Conservation (phyloP, 2,888 invertebrate species). For the Ceriagrion tenellum region DNA sequence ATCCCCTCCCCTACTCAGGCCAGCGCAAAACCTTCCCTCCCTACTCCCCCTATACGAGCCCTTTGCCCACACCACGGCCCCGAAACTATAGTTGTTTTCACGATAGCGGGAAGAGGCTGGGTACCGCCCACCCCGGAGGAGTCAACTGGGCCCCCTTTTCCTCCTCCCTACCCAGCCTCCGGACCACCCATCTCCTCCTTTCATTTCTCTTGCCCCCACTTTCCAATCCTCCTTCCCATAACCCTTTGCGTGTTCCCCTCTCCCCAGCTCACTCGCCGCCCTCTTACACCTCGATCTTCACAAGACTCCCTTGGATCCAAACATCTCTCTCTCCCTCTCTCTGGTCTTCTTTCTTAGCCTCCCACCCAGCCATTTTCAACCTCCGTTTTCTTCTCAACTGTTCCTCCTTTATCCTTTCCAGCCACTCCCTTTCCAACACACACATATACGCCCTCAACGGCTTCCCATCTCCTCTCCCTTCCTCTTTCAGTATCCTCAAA, state of each 20-base stretch:
- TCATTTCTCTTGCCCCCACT: background rate
- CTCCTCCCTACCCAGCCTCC: background rate
- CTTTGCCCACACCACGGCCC: constrained; percentile 9
- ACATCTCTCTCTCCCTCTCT: background rate
- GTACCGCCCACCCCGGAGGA: background rate
- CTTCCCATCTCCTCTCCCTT: background rate
- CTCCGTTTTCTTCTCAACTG: background rate
- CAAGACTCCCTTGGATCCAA: background rate
- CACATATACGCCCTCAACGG: background rate
- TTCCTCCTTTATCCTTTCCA: background rate
- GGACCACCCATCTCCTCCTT: constrained; percentile 27
- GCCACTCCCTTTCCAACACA: background rate
- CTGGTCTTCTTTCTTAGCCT: background rate
- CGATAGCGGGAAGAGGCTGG: constrained; percentile 48
- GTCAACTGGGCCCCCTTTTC: background rate
- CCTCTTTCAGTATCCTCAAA: background rate
- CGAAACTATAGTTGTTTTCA: constrained; percentile 66
- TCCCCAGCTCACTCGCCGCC: background rate
- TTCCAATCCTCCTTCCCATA: background rate
- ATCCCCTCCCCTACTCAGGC: background rate
- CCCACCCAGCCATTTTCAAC: background rate
- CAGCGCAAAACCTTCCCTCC: background rate
- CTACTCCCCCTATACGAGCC: background rate
- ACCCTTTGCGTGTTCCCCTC: too few relatives aligned
- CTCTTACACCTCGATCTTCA: background rate